Percentiles rank a stretch among this genome's conserved stretches.
Evolutionary conservation across 2,113 vertebrate genomes (phyloP).

Genomic region (Cygnus buccinator): DNA sequence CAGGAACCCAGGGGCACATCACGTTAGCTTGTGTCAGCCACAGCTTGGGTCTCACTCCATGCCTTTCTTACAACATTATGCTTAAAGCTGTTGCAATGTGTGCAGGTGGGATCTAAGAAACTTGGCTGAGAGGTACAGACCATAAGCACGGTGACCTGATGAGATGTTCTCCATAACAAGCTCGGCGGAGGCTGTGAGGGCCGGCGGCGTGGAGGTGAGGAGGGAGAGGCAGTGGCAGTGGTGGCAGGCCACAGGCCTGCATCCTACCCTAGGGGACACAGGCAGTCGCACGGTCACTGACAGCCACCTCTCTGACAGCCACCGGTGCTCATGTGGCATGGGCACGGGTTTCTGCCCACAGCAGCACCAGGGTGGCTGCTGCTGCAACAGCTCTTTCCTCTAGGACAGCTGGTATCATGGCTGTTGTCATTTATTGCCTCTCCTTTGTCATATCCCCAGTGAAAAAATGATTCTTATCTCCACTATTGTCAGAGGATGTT

Average conservation of each 20-base stretch:
- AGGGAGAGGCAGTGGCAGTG: too few species aligned
- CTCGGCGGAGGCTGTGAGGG: too few species aligned
- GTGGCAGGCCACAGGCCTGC: too few species aligned
- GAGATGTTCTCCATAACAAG: too few species aligned
- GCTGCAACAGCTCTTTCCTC: neutral
- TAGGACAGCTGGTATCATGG: neutral
- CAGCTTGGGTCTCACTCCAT: neutral
- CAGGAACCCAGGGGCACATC: neutral
- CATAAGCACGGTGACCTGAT: too few species aligned
- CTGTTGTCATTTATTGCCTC: neutral
- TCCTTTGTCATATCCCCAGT: neutral
- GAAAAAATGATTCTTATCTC: slow-evolving; percentile 1
- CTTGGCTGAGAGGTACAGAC: neutral
- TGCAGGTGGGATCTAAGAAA: neutral
- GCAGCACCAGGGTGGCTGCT: neutral
- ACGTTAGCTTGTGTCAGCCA: neutral
- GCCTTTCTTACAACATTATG: neutral
- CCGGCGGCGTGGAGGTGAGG: too few species aligned
- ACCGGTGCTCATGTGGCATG: too few species aligned
- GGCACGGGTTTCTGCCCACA: too few species aligned
- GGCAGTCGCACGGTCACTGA: too few species aligned
- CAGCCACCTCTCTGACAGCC: too few species aligned
- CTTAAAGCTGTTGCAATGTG: fast-evolving
- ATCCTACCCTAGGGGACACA: too few species aligned
- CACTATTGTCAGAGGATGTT: neutral